These are phyloP conservation scores for Clarias magur DNA, from an alignment of 2,113 vertebrate species.

Conservation along the genomic window DNA sequence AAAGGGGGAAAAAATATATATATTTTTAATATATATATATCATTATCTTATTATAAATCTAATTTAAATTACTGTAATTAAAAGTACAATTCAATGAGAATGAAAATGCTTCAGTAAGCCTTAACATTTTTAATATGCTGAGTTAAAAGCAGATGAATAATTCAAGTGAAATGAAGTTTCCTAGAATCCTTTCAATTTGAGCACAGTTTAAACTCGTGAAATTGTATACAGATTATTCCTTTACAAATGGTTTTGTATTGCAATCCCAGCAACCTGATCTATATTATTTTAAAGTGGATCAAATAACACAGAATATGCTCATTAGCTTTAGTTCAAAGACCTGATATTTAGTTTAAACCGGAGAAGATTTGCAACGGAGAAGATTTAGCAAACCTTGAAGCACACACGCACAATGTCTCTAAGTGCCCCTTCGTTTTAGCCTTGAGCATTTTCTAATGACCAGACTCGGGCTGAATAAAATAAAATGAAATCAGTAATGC, in stretches of 20 bases:
- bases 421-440: slow-evolving; percentile 38
- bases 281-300: slow-evolving; percentile 41
- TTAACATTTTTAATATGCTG: background rate
- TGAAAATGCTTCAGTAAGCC: background rate
- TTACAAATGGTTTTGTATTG: slow-evolving; percentile 42
- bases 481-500: background rate
- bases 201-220: slow-evolving; percentile 36
- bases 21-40: background rate
- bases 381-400: slow-evolving; percentile 58
- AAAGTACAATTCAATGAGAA: background rate
- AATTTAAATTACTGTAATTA: background rate
- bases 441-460: slow-evolving; percentile 1
- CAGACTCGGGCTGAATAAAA: background rate
- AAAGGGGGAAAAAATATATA: background rate
- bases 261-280: slow-evolving; percentile 40
- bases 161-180: slow-evolving; percentile 31
- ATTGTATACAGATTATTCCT: slow-evolving; percentile 38
- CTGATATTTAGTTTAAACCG: slow-evolving; percentile 38
- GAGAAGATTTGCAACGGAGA: slow-evolving; percentile 46
- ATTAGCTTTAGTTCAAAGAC: slow-evolving; percentile 39
- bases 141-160: background rate
- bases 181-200: slow-evolving; percentile 35
- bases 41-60: background rate
- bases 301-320: slow-evolving; percentile 37
- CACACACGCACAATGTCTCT: slow-evolving; percentile 44